Evolutionary conservation across 1,140 invertebrate species (phyloP), one percentile per base, ranked within the genome.

Genomic region (Carcinoscorpius rotundicauda): DNA sequence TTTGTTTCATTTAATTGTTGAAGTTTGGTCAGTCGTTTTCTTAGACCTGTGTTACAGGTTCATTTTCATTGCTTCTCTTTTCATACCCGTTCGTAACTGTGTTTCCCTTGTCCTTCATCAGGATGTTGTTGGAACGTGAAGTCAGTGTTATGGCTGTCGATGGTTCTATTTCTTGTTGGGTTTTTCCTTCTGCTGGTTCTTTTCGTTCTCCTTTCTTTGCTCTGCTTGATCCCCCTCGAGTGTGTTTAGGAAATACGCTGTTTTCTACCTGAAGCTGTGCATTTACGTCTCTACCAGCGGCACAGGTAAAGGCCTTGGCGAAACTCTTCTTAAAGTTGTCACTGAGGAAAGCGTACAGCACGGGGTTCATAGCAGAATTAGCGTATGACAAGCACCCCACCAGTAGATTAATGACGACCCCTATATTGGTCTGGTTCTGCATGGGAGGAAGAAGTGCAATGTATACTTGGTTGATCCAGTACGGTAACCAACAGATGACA

Each of bases 351-450:
- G 95, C 93, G 76, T 98, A 98, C 0, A 98, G 81, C 61, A 98
- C 93, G 4, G 95, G 96, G 79, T 98, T 98, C 79, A 98, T 89
- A 1, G 94, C 95, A 5, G 92, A 96, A 76, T 98, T 98, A 64
- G 91, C 92, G 77, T 99, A 99, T 63, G 89, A 91, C 60, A 99
- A 81, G 72, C 89, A 91, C 3, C 88, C 88, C 2, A 88, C 86
- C 10, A 93, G 79, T 3, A 95, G 78, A 72, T 91, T 91, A 0
- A 89, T 83, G 4, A 86, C 87, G 6, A 93, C 82, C 4, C 83
- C 84, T 66, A 92, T 81, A 0, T 81, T 82, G 6, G 82, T 85
- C 62, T 87, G 86, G 62, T 84, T 85, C 61, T 86, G 79, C 5
- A 60, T 49, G 3, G 69, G 62, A 0, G 68, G 63, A 52, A 66